These are phyloP conservation scores for Eulemur coronatus DNA, from an alignment of 2,797 vertebrate genomes.

Conservation along the genomic window DNA sequence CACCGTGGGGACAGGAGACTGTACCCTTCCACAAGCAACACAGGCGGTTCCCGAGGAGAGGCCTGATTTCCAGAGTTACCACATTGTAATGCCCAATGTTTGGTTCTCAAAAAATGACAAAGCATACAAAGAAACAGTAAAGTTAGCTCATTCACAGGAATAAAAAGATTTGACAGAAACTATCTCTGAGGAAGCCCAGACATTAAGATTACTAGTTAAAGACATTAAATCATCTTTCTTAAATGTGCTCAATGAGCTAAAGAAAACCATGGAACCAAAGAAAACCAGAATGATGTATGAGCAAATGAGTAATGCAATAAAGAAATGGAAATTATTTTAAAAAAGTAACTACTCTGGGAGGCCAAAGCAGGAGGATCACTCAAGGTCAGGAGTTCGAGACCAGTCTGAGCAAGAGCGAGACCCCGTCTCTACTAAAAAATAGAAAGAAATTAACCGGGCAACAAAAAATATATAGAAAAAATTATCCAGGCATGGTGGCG, in stretches of 20 bases:
- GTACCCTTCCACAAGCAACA: accelerated
- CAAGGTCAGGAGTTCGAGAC: too few relatives aligned
- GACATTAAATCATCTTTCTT: neutral
- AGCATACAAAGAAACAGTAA: neutral
- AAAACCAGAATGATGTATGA: neutral
- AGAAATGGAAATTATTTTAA: too few relatives aligned
- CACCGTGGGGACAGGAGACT: accelerated
- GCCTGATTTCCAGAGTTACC: neutral
- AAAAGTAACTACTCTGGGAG: neutral
- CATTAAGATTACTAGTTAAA: neutral
- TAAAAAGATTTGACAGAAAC: neutral
- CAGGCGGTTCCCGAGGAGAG: accelerated
- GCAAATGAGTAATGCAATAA: too few relatives aligned
- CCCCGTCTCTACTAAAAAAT: too few relatives aligned
- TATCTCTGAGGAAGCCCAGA: neutral
- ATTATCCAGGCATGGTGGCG: too few relatives aligned
- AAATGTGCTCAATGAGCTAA: neutral
- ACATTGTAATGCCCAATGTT: accelerated
- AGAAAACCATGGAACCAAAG: neutral
- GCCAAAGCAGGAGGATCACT: too few relatives aligned
- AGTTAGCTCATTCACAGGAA: too few relatives aligned
- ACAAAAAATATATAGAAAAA: too few relatives aligned
- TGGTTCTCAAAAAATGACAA: too few relatives aligned
- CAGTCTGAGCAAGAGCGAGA: too few relatives aligned
- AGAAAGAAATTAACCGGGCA: too few relatives aligned